Evolutionary conservation across 1,140 invertebrate genomes (phyloP).

Genomic region (Calosoma granatense): DNA sequence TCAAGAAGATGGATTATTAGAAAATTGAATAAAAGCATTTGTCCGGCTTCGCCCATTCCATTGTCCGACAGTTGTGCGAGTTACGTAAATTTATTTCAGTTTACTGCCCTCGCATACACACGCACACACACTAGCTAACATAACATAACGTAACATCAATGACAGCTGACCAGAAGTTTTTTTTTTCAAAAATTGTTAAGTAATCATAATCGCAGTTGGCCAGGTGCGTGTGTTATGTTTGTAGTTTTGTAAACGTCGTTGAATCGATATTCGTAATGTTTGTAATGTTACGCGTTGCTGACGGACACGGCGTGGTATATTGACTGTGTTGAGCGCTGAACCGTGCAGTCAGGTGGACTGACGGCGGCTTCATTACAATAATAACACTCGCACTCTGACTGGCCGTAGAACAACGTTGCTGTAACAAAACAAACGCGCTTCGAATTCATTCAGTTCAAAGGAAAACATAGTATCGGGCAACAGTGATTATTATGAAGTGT

Average conservation of each 20-base stretch:
- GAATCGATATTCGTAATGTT: constrained; percentile 6
- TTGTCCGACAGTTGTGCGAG: neutral
- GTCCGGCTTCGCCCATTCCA: neutral
- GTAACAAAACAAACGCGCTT: neutral
- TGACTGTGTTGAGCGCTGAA: neutral
- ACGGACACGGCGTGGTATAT: constrained; percentile 6
- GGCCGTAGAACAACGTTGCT: no score
- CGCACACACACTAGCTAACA: no score
- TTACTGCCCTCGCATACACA: no score
- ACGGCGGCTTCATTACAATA: neutral
- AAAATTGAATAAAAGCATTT: neutral
- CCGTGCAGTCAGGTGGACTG: neutral
- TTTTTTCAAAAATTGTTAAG: no score
- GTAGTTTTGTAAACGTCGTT: neutral
- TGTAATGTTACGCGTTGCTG: constrained; percentile 5
- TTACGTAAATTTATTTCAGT: no score
- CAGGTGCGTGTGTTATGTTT: no score
- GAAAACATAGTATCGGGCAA: neutral
- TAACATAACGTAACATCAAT: no score
- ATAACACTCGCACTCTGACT: neutral
- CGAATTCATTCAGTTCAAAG: neutral
- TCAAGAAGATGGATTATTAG: neutral
- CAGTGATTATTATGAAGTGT: neutral
- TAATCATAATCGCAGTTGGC: no score
- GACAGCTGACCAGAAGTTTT: no score